phyloP scores from a whole-genome alignment of 64 coral and sea anemone species.

The Platygyra sinensis region DNA sequence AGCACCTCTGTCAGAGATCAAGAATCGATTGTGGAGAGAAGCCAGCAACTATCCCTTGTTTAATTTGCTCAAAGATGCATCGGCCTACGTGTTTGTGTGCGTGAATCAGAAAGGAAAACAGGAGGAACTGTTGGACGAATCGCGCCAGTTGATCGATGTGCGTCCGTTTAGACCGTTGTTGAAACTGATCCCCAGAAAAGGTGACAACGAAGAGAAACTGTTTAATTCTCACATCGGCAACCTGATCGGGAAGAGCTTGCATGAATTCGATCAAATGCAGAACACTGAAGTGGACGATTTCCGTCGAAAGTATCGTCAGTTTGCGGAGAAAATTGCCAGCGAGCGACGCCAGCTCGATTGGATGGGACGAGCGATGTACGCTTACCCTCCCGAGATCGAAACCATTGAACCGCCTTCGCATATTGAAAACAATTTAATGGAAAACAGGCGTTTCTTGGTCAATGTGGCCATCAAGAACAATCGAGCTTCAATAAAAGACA shows the following conservation, averaged over 20 bases:
- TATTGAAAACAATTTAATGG: slow-evolving; percentile 79
- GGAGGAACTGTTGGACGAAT: slow-evolving; percentile 90
- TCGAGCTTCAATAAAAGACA: slow-evolving; percentile 86
- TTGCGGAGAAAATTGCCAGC: slow-evolving; percentile 66
- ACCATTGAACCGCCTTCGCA: slow-evolving; percentile 53
- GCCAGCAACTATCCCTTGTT: slow-evolving; percentile 90
- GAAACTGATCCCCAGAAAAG: slow-evolving; percentile 85
- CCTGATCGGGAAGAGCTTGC: too few relatives aligned
- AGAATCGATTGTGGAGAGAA: slow-evolving; percentile 82
- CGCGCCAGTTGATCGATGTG: slow-evolving; percentile 82
- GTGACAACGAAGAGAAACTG: too few relatives aligned
- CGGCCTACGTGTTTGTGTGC: slow-evolving; percentile 89
- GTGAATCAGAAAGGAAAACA: too few relatives aligned
- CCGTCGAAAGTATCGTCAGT: slow-evolving; percentile 72
- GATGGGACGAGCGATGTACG: slow-evolving; percentile 84
- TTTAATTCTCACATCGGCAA: too few relatives aligned
- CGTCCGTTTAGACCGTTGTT: slow-evolving; percentile 90
- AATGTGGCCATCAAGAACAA: slow-evolving; percentile 94
- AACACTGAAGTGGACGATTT: slow-evolving; percentile 90
- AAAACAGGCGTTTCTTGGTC: slow-evolving; percentile 82
- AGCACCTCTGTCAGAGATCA: slow-evolving; percentile 81
- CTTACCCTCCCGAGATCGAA: slow-evolving; percentile 84
- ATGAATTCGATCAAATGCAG: slow-evolving; percentile 88
- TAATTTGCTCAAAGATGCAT: slow-evolving; percentile 76
- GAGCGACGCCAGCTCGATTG: slow-evolving; percentile 79